Base-by-base conservation (phyloP, 1,140 invertebrate species). In the Cotesia vestalis region DNA sequence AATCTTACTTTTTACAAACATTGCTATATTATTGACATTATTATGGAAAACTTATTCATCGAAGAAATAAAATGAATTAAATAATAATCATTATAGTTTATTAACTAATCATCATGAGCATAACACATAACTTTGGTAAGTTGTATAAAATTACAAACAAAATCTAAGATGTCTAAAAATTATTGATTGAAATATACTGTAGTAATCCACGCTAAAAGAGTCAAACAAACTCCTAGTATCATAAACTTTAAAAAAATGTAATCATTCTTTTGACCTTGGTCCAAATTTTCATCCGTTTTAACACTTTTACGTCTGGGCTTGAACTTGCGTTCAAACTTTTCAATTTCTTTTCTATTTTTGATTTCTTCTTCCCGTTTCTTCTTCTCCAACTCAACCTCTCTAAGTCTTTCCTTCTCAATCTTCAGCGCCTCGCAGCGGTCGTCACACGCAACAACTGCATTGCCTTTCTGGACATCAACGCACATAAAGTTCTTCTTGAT, bases 401-500 rank as follows among this genome's bases (percentile, higher is more conserved):
- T 88, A 8, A 86, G 81, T 73, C 86, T 79, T 63, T 87, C 83
- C 6, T 87, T 86, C 53, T 90, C 89, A 8, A 83, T 75, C 76
- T 89, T 89, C 74, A 90, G 89, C 63, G 84, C 81, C 60, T 86
- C 78, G 81, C 93, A 94, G 4, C 85, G 78, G 2, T 88, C 86
- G 78, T 94, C 91, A 78, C 93, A 94, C 1, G 82, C 73, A 4
- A 94, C 81, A 2, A 76, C 77, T 0, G 86, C 85, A 75, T 89
- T 81, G 9, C 89, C 86, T 27, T 82, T 83, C 5, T 88, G 87
- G 11, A 93, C 88, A 53, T 86, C 78, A 59, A 90, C 90, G 80
- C 96, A 98, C 0, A 90, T 83, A 67, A 93, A 88, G 69, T 96
- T 94, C 80, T 91, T 92, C 79, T 93, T 95, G 3, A 93, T 87